These are phyloP conservation scores for Passer domesticus DNA, from an alignment of 2,113 vertebrate genomes.

Conservation along the genomic window DNA sequence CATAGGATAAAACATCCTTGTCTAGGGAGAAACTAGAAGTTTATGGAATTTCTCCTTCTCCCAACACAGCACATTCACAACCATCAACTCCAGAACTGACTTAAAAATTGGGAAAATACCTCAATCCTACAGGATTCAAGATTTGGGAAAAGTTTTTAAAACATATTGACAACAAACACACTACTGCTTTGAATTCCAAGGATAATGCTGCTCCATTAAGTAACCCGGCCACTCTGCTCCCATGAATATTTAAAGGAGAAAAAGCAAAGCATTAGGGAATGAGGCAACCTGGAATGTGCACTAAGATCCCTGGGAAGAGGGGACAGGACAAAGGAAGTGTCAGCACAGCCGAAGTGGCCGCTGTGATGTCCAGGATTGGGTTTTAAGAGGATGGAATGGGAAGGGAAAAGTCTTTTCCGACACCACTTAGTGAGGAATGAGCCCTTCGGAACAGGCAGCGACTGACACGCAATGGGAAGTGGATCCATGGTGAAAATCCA, in stretches of 20 bases:
- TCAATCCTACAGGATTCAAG: background rate
- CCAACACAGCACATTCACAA: rapidly evolving
- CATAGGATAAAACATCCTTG: background rate
- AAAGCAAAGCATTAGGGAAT: slow-evolving; percentile 30
- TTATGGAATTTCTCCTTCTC: background rate
- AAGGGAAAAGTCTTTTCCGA: background rate
- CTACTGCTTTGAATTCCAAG: background rate
- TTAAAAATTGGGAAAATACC: background rate
- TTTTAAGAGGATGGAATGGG: background rate
- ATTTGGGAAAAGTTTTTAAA: background rate
- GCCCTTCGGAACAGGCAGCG: background rate
- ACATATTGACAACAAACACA: background rate
- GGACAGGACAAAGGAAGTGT: background rate
- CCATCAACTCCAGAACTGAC: background rate
- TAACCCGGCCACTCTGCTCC: background rate
- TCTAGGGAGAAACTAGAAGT: background rate
- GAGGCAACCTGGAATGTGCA: background rate
- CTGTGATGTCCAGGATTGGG: background rate
- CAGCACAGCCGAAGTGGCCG: background rate
- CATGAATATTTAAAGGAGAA: slow-evolving; percentile 61
- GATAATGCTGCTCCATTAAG: slow-evolving; percentile 1
- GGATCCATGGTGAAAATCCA: rapidly evolving
- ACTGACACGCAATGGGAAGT: background rate
- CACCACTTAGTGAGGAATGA: background rate
- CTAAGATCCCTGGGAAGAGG: background rate